Base-by-base conservation (phyloP, 2,888 invertebrate species). In the Gari tellinella region DNA sequence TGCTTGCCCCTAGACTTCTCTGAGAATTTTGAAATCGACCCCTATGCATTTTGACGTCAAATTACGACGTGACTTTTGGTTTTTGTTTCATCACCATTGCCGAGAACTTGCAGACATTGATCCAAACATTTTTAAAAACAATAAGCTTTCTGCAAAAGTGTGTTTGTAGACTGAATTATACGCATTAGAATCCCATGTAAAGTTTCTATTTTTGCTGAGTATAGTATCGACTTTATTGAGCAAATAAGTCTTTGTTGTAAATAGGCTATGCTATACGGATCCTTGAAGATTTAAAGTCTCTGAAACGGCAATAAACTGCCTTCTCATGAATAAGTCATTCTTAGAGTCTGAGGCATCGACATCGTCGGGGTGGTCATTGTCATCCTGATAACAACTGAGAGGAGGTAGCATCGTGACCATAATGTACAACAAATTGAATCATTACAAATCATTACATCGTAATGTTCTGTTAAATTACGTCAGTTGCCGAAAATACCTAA, bases 191-290 rank as follows among this genome's bases (percentile, higher is more conserved):
- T n/a, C n/a, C n/a, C n/a, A n/a, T n/a, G n/a, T n/a, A n/a, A n/a
- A n/a, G n/a, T n/a, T n/a, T n/a, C n/a, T n/a, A n/a, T n/a, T n/a
- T n/a, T n/a, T n/a, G n/a, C n/a, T n/a, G n/a, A n/a, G n/a, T n/a
- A n/a, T 72, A 12, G 74, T 62, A 61, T 74, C 72, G 7, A 74
- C 74, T 62, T 72, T 68, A 56, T 79, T 79, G 26, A 79, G 58
- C 19, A 79, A 55, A 46, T 67, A 79, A 31, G 64, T 49, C n/a
- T 70, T 56, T n/a, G 63, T 41, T 5, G 55, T 72, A 65, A 72
- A 69, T 14, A 76, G 45, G 31, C 70, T 62, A 31, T 66, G 70
- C 38, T 64, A 72, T 8, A 77, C 58, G 0, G 72, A 62, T 21
- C 69, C 77, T 40, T 72, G 77, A n/a, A n/a, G n/a, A n/a, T 63